Evolutionary conservation across 2,888 invertebrate genomes (phyloP).

Genomic region (Hylaea fasciaria): DNA sequence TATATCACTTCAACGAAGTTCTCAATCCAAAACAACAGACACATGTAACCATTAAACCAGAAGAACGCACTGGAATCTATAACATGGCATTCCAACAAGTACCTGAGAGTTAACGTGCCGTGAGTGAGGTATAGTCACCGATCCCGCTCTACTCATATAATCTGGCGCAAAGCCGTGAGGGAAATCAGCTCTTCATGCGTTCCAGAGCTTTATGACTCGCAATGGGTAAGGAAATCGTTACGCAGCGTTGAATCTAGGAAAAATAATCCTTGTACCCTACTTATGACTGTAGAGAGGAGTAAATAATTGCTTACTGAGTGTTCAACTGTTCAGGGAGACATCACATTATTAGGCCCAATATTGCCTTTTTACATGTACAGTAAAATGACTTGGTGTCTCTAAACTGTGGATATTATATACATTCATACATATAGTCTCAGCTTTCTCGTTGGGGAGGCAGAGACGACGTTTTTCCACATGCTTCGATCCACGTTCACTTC

Average conservation of each 20-base stretch:
- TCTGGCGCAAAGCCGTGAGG: slow-evolving; percentile 25
- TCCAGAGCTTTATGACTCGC: slow-evolving; percentile 25
- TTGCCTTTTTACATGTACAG: too few relatives aligned
- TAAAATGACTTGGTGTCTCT: too few relatives aligned
- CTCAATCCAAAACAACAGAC: background rate
- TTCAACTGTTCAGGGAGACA: background rate
- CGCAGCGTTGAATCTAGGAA: slow-evolving; percentile 26
- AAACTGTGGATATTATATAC: too few relatives aligned
- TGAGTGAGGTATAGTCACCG: slow-evolving; percentile 26
- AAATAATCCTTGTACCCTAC: slow-evolving; percentile 21
- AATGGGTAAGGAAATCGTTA: slow-evolving; percentile 29
- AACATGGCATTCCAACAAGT: slow-evolving; percentile 13
- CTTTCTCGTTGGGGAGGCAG: too few relatives aligned
- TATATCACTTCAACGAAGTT: too few relatives aligned
- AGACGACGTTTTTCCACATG: too few relatives aligned
- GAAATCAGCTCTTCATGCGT: slow-evolving; percentile 22
- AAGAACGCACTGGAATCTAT: slow-evolving; percentile 8
- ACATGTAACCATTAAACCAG: background rate
- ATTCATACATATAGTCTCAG: too few relatives aligned
- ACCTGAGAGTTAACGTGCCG: slow-evolving; percentile 21
- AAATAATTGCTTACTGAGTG: background rate
- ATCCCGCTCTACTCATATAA: slow-evolving; percentile 19
- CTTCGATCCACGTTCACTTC: too few relatives aligned
- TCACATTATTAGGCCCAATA: too few relatives aligned
- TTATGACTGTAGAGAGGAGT: slow-evolving; percentile 2